Conservation (phyloP, 2,797 vertebrate genomes). For the Tadarida brasiliensis region DNA sequence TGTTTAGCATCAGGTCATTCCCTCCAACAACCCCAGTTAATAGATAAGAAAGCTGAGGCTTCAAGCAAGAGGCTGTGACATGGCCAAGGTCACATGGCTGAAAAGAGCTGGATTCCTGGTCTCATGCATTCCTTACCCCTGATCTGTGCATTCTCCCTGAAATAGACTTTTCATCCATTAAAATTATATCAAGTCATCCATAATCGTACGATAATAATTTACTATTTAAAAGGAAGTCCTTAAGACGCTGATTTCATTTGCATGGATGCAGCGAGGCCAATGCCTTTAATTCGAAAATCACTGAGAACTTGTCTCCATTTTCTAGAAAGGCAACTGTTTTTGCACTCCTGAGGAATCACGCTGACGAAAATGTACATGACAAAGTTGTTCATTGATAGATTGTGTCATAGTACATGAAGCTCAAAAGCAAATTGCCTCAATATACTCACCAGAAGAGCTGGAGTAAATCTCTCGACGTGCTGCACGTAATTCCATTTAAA, state of each 20-base stretch:
- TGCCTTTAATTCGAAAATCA: not conserved
- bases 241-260: not conserved
- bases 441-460: not conserved
- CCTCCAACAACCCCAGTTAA: not conserved
- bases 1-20: not conserved
- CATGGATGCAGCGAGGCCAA: not conserved
- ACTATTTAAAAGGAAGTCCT: not conserved
- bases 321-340: not conserved
- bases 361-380: not conserved
- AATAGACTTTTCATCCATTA: not conserved
- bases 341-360: not conserved
- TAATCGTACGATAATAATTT: not conserved
- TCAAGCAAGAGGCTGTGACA: not conserved
- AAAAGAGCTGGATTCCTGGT: not conserved
- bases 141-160: not conserved
- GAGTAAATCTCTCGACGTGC: not conserved
- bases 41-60: not conserved
- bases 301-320: not conserved
- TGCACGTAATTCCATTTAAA: slow-evolving; percentile 31
- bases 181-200: not conserved
- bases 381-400: not conserved
- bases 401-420: fast-evolving
- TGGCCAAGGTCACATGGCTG: not conserved
- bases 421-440: fast-evolving
- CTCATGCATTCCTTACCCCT: not conserved